Percentiles rank a stretch among this genome's conserved stretches.
These are phyloP conservation scores for Andinoacara biseriatus DNA, from an alignment of 2,113 vertebrate genomes.

Conservation along the genomic window DNA sequence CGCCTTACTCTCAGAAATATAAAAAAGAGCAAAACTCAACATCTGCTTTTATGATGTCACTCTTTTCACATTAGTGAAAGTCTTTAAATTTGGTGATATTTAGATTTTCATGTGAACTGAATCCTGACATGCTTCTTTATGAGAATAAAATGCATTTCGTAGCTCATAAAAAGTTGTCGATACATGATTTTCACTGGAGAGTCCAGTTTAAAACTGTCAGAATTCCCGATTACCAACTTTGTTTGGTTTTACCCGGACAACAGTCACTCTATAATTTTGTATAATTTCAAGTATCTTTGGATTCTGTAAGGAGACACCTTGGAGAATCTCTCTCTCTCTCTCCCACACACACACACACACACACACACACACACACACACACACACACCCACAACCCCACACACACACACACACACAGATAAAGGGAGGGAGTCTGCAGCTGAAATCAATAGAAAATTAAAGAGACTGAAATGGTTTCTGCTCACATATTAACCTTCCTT, in stretches of 20 bases:
- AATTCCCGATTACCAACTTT: neutral
- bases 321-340: neutral
- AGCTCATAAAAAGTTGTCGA: neutral
- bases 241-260: neutral
- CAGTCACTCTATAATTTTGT: constrained; percentile 10
- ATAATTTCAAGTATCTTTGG: constrained; percentile 4
- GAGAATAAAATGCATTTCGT: neutral
- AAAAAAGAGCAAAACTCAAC: neutral
- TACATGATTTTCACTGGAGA: neutral
- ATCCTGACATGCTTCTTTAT: neutral
- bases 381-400: constrained; percentile 24
- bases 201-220: neutral
- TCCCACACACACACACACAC: constrained; percentile 11
- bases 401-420: constrained; percentile 7
- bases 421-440: constrained; percentile 46
- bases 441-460: constrained; percentile 84
- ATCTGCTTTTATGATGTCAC: neutral
- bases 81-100: neutral
- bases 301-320: constrained; percentile 19
- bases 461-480: constrained; percentile 78
- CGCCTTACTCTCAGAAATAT: neutral
- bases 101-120: neutral
- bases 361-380: neutral
- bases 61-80: neutral
- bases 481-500: constrained; percentile 77